Base-by-base conservation (phyloP, 2,888 invertebrate species). In the Priocnemis perturbator region DNA sequence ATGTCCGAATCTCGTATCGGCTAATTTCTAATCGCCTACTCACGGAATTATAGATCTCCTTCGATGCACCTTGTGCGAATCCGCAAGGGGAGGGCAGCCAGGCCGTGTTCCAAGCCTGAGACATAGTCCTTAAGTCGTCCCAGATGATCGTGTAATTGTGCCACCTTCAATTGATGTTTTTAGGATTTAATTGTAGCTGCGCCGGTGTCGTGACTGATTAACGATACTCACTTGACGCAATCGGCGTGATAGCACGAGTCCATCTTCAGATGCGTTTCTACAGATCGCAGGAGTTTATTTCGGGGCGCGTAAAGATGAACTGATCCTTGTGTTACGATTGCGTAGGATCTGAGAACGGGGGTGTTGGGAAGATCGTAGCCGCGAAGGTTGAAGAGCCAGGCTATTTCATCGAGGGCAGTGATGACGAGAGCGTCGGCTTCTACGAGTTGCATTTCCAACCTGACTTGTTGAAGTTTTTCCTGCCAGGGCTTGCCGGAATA, bases 371-470 rank as follows among this genome's bases (percentile, higher is more conserved):
- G 91, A 89, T 98, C 97, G 66, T 92, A 90, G 0, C 96, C 97
- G n/a, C 97, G 92, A 19, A 98, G 92, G 87, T 98, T 98, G 45
- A 97, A 90, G 44, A 97, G 89, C 95, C 97, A 97, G 0, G 97
- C 96, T 55, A 95, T 93, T 88, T 97, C 97, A 81, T 97, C 96
- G 64, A 97, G 89, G 0, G 96, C 94, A 0, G 97, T 96, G 15
- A 98, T 91, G 30, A 97, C 92, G 91, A 97, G 93, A 0, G 95
- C 95, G 79, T 95, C 94, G 0, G 93, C 94, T 0, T 91, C 91
- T n/a, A 91, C 88, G 3, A 90, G 89, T 21, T 90, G 89, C 82
- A 97, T 90, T 73, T 93, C 92, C 3, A 90, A 87, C 14, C 96
- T 91, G 0, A 96, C 90, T 57, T 91, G 91, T 4, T 90, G 85